phyloP scores from a whole-genome alignment of 2,113 vertebrate genomes.

The Podilymbus podiceps region DNA sequence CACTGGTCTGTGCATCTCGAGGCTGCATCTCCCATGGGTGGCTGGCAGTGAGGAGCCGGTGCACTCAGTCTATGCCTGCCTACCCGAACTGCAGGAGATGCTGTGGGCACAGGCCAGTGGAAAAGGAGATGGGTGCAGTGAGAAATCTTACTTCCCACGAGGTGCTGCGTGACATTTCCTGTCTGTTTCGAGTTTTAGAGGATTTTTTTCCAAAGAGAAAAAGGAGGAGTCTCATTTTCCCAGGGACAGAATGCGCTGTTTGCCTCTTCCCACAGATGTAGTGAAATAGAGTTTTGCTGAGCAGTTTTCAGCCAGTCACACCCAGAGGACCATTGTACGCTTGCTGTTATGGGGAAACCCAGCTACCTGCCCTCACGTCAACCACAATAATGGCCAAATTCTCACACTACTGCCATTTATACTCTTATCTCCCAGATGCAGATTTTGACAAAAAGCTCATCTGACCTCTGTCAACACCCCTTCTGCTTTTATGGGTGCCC shows the following conservation, averaged over 20 bases:
- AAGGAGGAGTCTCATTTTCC: constrained; percentile 6
- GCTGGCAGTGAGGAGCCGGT: not conserved
- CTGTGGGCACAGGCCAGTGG: not conserved
- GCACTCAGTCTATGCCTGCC: not conserved
- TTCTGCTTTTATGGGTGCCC: not conserved
- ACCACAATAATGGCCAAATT: fast-evolving
- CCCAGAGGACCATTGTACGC: not conserved
- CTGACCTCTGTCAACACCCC: not conserved
- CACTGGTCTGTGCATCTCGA: not conserved
- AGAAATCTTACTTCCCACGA: constrained; percentile 8
- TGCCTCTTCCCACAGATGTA: not conserved
- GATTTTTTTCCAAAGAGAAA: not conserved
- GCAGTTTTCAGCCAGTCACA: not conserved
- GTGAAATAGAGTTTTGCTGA: not conserved
- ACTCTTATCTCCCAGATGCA: not conserved
- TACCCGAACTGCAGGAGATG: not conserved
- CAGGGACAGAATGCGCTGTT: not conserved
- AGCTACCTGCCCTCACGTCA: not conserved
- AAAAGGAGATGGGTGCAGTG: not conserved
- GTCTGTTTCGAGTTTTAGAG: constrained; percentile 15
- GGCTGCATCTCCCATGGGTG: not conserved
- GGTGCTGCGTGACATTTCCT: not conserved
- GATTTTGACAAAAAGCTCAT: not conserved
- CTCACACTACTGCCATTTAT: not conserved
- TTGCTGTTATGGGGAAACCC: not conserved